phyloP scores from a whole-genome alignment of 2,888 invertebrate species.

The Ophion ventricosus region DNA sequence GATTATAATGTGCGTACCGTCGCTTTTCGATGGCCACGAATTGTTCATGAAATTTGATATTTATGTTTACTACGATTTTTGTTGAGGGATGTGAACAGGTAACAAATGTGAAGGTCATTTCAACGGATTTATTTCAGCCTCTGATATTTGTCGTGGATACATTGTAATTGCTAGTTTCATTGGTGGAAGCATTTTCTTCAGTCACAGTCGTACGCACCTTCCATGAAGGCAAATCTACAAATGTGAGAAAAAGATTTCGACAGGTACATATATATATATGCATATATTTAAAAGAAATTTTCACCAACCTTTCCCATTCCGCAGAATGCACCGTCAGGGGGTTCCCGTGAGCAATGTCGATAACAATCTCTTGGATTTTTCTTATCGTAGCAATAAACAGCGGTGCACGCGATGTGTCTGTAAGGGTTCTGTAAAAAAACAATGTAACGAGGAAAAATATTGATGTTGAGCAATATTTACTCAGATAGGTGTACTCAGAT shows the following conservation, averaged over 20 bases:
- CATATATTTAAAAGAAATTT: background rate
- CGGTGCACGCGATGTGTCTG: conserved; percentile 14
- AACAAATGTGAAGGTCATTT: background rate
- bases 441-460: background rate
- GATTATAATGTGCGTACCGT: too few species aligned
- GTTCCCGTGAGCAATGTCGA: background rate
- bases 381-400: conserved; percentile 23
- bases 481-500: too few species aligned
- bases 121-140: background rate
- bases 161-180: background rate
- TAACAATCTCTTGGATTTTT: background rate
- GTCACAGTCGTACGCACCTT: conserved; percentile 17
- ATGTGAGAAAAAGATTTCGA: background rate
- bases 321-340: conserved; percentile 40
- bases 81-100: background rate
- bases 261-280: background rate
- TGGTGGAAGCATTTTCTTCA: too few species aligned
- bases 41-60: too few species aligned
- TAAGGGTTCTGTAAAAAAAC: background rate
- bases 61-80: too few species aligned
- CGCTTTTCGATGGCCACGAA: too few species aligned
- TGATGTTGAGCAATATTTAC: too few species aligned
- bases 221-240: conserved; percentile 44
- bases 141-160: background rate
- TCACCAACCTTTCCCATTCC: conserved; percentile 17